A percentile compares a stretch with the other conserved stretches of the same genome.
Evolutionary conservation across 1,140 invertebrate genomes (phyloP).

Genomic region (Chironomus tepperi): DNA sequence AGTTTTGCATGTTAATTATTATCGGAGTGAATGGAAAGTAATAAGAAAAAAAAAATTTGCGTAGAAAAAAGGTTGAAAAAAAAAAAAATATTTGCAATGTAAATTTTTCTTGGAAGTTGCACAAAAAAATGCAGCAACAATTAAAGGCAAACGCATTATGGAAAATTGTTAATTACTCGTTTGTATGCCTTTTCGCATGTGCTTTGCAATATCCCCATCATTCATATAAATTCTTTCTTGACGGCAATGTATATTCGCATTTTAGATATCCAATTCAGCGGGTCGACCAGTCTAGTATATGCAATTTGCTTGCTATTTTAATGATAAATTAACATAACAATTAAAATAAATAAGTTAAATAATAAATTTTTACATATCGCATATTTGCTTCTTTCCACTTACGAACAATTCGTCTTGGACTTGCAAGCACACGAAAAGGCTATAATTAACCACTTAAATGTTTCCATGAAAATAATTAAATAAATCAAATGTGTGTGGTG

Average conservation of each 20-base stretch:
- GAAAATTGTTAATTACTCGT: conserved; percentile 22
- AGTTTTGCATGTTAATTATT: conserved; percentile 3
- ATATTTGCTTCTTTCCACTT: not conserved
- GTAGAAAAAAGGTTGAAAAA: not conserved
- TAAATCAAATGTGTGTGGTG: conserved; percentile 3
- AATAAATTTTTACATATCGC: conserved; percentile 2
- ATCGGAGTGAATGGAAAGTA: not conserved
- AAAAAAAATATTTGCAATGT: conserved; percentile 4
- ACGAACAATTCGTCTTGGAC: not conserved
- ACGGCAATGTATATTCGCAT: not conserved
- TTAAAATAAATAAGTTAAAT: conserved; percentile 6
- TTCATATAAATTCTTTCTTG: not conserved
- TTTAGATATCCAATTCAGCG: not conserved
- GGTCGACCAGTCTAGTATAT: not conserved
- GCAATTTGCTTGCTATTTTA: not conserved
- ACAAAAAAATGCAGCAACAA: conserved; percentile 16
- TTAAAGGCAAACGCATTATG: conserved; percentile 20
- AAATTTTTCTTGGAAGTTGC: conserved; percentile 6
- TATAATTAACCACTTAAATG: conserved; percentile 9
- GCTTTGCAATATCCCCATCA: not conserved
- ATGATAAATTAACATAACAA: conserved; percentile 15
- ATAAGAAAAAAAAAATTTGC: not conserved
- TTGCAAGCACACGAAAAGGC: not conserved
- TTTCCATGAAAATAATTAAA: conserved; percentile 3
- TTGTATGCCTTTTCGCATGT: not conserved